Evolutionary conservation across 1,140 invertebrate genomes (phyloP).

Genomic region (Scaptomyza pallida): DNA sequence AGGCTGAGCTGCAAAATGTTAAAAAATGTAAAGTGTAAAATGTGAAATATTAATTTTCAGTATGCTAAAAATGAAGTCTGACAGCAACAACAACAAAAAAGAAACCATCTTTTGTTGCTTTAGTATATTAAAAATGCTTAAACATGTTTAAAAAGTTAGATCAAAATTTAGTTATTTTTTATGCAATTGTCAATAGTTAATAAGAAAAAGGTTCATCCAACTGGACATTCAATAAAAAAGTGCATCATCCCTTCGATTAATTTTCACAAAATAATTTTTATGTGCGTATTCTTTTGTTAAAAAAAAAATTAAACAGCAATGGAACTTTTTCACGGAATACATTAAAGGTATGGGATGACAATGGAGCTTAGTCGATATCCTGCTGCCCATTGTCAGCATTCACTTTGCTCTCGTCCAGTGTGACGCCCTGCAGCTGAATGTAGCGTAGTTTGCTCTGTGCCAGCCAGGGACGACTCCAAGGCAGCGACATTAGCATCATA

Average conservation of each 20-base stretch:
- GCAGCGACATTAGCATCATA: slow-evolving; percentile 45
- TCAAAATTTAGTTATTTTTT: neutral
- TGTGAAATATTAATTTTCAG: slow-evolving; percentile 13
- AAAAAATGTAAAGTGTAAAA: neutral
- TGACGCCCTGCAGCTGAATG: slow-evolving; percentile 36
- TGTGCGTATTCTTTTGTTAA: slow-evolving; percentile 10
- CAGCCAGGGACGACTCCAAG: slow-evolving; percentile 33
- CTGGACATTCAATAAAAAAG: neutral
- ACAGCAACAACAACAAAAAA: neutral
- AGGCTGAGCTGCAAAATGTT: slow-evolving; percentile 4
- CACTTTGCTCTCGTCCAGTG: slow-evolving; percentile 22
- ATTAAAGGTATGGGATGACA: neutral
- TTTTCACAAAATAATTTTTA: slow-evolving; percentile 42
- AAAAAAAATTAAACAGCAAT: too few relatives aligned
- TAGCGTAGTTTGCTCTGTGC: slow-evolving; percentile 18
- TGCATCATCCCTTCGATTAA: neutral
- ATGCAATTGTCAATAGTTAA: neutral
- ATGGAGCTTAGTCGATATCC: slow-evolving; percentile 34
- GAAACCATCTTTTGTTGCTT: too few relatives aligned
- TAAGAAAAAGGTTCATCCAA: too few relatives aligned
- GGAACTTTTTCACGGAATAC: neutral
- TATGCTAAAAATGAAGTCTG: slow-evolving; percentile 5
- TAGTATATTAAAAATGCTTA: too few relatives aligned
- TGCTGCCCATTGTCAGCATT: slow-evolving; percentile 7
- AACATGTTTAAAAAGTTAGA: neutral